Percentiles rank a stretch among this genome's conserved stretches.
Conservation (phyloP, 1,140 invertebrate genomes). For the Drosophila busckii region DNA sequence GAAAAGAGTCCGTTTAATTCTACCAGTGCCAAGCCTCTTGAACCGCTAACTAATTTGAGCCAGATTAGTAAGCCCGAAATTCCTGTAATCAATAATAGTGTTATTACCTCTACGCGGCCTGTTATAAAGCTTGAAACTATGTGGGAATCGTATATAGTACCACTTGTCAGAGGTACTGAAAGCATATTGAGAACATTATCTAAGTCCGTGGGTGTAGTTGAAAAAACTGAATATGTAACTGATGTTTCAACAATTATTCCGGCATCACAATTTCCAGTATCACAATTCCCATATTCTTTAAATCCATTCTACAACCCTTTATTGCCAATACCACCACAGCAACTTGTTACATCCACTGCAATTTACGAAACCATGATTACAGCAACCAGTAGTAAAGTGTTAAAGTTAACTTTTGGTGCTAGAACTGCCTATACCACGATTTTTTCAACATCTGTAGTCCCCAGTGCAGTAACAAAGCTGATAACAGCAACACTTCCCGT, state of each 20-base stretch:
- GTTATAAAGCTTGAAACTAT: slow-evolving; percentile 87
- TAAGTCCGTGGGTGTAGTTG: slow-evolving; percentile 86
- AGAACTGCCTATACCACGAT: slow-evolving; percentile 92
- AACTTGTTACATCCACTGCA: slow-evolving; percentile 90
- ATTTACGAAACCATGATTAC: slow-evolving; percentile 89
- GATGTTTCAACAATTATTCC: slow-evolving; percentile 85
- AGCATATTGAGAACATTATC: slow-evolving; percentile 88
- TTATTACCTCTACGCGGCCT: slow-evolving; percentile 88
- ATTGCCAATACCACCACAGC: slow-evolving; percentile 80
- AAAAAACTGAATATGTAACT: slow-evolving; percentile 86
- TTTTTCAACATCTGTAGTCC: slow-evolving; percentile 90
- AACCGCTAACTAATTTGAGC: slow-evolving; percentile 20
- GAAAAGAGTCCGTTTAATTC: slow-evolving; percentile 61
- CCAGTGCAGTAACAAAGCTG: slow-evolving; percentile 89
- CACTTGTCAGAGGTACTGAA: slow-evolving; percentile 85
- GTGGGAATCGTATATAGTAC: slow-evolving; percentile 89
- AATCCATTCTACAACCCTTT: slow-evolving; percentile 79
- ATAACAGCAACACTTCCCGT: slow-evolving; percentile 88
- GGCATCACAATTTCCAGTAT: slow-evolving; percentile 80
- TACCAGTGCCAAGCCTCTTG: slow-evolving; percentile 11
- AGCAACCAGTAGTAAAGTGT: slow-evolving; percentile 88
- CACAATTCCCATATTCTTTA: slow-evolving; percentile 79
- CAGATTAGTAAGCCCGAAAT: slow-evolving; percentile 11
- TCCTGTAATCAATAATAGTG: slow-evolving; percentile 53
- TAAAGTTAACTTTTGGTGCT: slow-evolving; percentile 92